These are phyloP conservation scores for Leptinotarsa lineolata DNA, from an alignment of 1,140 invertebrate genomes.

Conservation along the genomic window DNA sequence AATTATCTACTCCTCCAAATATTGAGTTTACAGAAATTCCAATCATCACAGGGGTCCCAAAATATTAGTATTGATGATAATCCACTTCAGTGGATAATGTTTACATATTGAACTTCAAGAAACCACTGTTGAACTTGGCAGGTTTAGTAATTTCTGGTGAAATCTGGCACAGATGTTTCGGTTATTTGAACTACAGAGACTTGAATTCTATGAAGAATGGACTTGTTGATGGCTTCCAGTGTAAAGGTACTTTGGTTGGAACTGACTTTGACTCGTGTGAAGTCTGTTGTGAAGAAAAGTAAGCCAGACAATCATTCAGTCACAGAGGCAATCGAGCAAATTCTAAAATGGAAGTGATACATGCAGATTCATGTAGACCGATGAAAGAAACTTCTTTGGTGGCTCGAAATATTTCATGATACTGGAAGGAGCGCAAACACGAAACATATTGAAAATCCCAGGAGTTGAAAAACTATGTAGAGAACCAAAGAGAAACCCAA, in stretches of 20 bases:
- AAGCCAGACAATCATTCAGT: no score
- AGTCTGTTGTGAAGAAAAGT: constrained; percentile 50
- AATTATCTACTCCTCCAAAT: no score
- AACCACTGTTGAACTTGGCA: no score
- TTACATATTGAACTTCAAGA: no score
- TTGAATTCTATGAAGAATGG: no score
- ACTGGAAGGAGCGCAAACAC: constrained; percentile 4
- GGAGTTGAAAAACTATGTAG: constrained; percentile 23
- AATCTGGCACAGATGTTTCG: constrained; percentile 46
- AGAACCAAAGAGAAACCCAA: constrained; percentile 22
- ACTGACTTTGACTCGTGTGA: constrained; percentile 31
- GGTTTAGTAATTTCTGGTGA: no score
- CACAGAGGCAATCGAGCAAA: constrained; percentile 34
- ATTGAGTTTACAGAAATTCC: no score
- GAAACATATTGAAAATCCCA: constrained; percentile 16
- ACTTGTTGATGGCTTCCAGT: constrained; percentile 38
- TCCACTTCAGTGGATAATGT: no score
- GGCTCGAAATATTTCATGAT: constrained; percentile 51
- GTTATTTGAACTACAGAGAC: constrained; percentile 45
- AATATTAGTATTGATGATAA: no score
- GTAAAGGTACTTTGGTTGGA: constrained; percentile 28
- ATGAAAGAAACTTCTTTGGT: constrained; percentile 46
- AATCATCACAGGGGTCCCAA: no score
- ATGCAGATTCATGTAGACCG: constrained; percentile 49
- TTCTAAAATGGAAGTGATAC: constrained; percentile 42